Conservation (phyloP, 2,888 invertebrate genomes). For the Cosmorhoe ocellata region DNA sequence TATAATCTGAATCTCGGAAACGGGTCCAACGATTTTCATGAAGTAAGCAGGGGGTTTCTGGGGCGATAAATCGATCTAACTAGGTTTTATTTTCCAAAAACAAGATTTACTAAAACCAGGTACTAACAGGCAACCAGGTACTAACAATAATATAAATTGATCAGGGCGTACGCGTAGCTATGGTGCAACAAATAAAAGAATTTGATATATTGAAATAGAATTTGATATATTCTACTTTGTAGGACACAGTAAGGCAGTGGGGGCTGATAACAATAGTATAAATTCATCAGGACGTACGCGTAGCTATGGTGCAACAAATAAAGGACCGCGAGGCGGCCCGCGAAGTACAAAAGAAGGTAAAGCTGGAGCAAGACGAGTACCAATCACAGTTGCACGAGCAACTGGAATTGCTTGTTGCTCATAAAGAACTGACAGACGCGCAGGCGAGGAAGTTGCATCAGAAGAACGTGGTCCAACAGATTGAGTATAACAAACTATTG, state of each 20-base stretch:
- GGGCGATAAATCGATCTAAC: no score
- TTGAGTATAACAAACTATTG: slow-evolving; percentile 64
- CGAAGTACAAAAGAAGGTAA: slow-evolving; percentile 43
- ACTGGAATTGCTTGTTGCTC: slow-evolving; percentile 45
- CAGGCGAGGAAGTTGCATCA: slow-evolving; percentile 53
- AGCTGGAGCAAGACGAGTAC: slow-evolving; percentile 53
- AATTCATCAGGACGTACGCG: slow-evolving; percentile 55
- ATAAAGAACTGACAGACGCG: slow-evolving; percentile 51
- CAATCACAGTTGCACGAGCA: slow-evolving; percentile 50
- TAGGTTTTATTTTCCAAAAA: no score
- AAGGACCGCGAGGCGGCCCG: slow-evolving; percentile 48
- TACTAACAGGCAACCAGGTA: no score
- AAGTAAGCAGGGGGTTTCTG: no score
- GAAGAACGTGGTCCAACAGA: slow-evolving; percentile 54
- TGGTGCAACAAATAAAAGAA: slow-evolving; percentile 67
- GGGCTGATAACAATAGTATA: no score
- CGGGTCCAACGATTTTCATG: no score
- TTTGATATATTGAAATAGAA: no score
- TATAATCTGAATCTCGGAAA: no score
- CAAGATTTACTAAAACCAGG: no score
- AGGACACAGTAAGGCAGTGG: no score
- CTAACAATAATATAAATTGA: background rate
- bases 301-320: slow-evolving; percentile 62
- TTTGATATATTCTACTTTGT: no score
- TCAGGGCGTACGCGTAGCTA: slow-evolving; percentile 59